Percentiles rank a stretch among this genome's conserved stretches.
Evolutionary conservation across 2,113 vertebrate species (phyloP).

Genomic region (Rhineura floridana): DNA sequence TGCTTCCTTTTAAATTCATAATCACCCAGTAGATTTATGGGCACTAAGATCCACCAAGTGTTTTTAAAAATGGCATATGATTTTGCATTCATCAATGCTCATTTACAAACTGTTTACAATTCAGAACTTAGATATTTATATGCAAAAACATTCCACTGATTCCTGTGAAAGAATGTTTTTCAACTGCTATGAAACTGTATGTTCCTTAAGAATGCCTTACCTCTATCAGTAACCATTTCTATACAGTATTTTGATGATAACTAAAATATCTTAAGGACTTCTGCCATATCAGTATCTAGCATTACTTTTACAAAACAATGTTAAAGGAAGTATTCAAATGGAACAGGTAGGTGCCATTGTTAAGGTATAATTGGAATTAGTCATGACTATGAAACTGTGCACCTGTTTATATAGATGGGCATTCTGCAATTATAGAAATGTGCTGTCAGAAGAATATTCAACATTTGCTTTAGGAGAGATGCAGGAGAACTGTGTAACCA

Average conservation of each 20-base stretch:
- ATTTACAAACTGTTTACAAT: constrained; percentile 65
- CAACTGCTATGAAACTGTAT: constrained; percentile 60
- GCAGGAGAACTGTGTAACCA: neutral
- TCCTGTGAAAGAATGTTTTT: constrained; percentile 61
- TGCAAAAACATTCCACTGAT: constrained; percentile 68
- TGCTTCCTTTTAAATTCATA: constrained; percentile 56
- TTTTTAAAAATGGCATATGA: constrained; percentile 57
- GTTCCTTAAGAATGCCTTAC: constrained; percentile 75
- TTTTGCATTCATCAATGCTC: constrained; percentile 65
- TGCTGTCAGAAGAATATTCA: constrained; percentile 34
- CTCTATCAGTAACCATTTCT: constrained; percentile 70
- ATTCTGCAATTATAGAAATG: constrained; percentile 39
- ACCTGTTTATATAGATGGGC: constrained; percentile 36
- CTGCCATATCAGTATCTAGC: constrained; percentile 61
- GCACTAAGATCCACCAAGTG: constrained; percentile 51
- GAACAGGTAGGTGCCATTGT: constrained; percentile 38
- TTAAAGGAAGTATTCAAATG: constrained; percentile 24
- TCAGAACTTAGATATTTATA: constrained; percentile 58
- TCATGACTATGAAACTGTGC: constrained; percentile 51
- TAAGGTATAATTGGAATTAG: constrained; percentile 48
- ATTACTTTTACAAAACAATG: constrained; percentile 16
- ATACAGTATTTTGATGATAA: constrained; percentile 70
- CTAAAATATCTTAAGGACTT: constrained; percentile 61
- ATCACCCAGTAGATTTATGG: constrained; percentile 36
- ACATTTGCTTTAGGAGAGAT: constrained; percentile 16